A percentile compares a stretch with the other conserved stretches of the same genome.
Evolutionary conservation across 2,888 invertebrate species (phyloP).

Genomic region (Ramazzottius varieornatus): DNA sequence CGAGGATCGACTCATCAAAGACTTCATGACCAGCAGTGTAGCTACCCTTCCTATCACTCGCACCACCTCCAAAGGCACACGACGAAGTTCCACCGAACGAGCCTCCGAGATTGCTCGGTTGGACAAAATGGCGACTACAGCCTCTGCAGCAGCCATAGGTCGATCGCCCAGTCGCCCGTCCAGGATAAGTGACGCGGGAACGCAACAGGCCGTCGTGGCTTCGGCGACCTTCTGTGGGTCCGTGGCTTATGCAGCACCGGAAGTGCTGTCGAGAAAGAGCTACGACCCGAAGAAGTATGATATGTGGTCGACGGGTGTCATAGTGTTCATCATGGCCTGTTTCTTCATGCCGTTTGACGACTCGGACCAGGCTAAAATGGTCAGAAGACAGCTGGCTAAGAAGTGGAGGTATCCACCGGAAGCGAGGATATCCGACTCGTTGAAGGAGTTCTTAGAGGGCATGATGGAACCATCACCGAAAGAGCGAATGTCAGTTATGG

Average conservation of each 20-base stretch:
- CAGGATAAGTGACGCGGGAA: background rate
- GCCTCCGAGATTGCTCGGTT: background rate
- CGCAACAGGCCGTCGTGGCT: background rate
- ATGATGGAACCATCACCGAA: background rate
- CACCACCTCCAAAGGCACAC: background rate
- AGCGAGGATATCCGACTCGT: background rate
- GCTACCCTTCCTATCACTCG: background rate
- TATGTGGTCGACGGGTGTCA: background rate
- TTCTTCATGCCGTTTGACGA: conserved; percentile 3
- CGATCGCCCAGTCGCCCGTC: background rate
- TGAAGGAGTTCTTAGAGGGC: background rate
- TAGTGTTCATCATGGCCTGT: background rate
- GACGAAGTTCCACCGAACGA: background rate
- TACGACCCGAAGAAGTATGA: conserved; percentile 2
- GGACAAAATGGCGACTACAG: background rate
- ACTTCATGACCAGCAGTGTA: background rate
- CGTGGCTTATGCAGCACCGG: background rate
- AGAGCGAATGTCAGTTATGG: background rate
- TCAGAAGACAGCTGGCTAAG: background rate
- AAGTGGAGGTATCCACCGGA: background rate
- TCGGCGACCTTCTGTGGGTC: background rate
- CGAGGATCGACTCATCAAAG: background rate
- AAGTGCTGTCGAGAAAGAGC: background rate
- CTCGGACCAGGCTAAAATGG: background rate
- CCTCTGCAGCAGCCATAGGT: background rate